Conservation (phyloP, 2,888 invertebrate species). For the Drosophila pseudotakahashii region DNA sequence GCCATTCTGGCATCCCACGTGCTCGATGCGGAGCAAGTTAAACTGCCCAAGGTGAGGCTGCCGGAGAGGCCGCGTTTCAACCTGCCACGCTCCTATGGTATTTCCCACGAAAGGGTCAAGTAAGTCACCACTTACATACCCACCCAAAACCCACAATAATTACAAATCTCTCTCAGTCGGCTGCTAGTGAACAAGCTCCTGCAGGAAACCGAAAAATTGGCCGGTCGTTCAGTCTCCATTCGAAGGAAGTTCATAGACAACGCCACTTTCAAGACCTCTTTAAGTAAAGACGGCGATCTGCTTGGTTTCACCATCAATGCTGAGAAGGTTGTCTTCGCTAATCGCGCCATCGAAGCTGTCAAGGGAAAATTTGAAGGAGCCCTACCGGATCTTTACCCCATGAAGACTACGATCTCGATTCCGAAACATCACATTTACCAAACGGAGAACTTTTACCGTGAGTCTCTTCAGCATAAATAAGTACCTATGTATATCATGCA, state of each 20-base stretch:
- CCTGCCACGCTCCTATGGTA: slow-evolving; percentile 90
- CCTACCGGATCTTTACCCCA: slow-evolving; percentile 90
- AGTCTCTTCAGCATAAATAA: slow-evolving; percentile 83
- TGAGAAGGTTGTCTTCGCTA: slow-evolving; percentile 88
- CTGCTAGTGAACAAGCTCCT: slow-evolving; percentile 88
- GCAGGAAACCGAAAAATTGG: slow-evolving; percentile 88
- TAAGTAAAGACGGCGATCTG: slow-evolving; percentile 87
- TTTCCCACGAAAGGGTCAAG: slow-evolving; percentile 89
- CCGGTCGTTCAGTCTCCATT: slow-evolving; percentile 85
- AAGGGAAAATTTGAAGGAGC: slow-evolving; percentile 85
- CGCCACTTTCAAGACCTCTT: slow-evolving; percentile 86
- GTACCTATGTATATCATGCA: neutral
- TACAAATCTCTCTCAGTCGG: slow-evolving; percentile 85
- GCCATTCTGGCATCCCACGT: slow-evolving; percentile 88
- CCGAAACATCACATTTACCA: slow-evolving; percentile 87
- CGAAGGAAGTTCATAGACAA: slow-evolving; percentile 87
- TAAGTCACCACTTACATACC: slow-evolving; percentile 82
- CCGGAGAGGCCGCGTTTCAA: slow-evolving; percentile 89
- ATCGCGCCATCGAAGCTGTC: slow-evolving; percentile 86
- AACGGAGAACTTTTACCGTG: slow-evolving; percentile 88
- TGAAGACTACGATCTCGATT: slow-evolving; percentile 88
- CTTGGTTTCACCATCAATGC: slow-evolving; percentile 88
- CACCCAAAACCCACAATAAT: neutral
- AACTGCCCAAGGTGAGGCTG: slow-evolving; percentile 90
- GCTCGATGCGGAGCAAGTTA: slow-evolving; percentile 92